These are phyloP conservation scores for Himalopsyche japonica DNA, from an alignment of 2,888 invertebrate species.

Conservation along the genomic window DNA sequence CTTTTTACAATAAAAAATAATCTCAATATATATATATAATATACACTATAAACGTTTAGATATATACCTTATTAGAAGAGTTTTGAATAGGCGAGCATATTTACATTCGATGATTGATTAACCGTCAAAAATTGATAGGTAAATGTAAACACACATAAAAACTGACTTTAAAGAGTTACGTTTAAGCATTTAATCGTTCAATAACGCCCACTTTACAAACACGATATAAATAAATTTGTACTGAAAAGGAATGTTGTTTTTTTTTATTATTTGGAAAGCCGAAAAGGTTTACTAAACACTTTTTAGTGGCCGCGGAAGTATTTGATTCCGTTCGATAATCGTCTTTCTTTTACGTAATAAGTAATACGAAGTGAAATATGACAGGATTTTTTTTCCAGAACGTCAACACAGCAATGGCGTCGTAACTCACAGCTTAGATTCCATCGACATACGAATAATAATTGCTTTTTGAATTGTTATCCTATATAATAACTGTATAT, in stretches of 20 bases:
- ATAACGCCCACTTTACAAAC: not conserved
- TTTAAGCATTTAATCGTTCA: not conserved
- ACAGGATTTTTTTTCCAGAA: not conserved
- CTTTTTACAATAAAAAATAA: no score
- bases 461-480: no score
- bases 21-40: no score
- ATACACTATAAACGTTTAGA: no score
- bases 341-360: not conserved
- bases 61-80: no score
- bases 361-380: not conserved
- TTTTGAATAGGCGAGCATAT: not conserved
- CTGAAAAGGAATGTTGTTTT: not conserved
- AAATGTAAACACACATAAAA: not conserved
- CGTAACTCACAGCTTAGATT: not conserved
- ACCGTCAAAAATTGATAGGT: not conserved
- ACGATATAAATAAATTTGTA: not conserved
- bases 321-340: not conserved
- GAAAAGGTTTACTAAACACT: not conserved
- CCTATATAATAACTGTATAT: no score
- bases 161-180: not conserved
- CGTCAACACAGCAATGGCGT: not conserved
- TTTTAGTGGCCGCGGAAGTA: not conserved
- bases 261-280: not conserved
- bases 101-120: not conserved
- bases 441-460: no score